Base-by-base conservation (phyloP, 2,113 vertebrate species). In the Aspiorhynchus laticeps region DNA sequence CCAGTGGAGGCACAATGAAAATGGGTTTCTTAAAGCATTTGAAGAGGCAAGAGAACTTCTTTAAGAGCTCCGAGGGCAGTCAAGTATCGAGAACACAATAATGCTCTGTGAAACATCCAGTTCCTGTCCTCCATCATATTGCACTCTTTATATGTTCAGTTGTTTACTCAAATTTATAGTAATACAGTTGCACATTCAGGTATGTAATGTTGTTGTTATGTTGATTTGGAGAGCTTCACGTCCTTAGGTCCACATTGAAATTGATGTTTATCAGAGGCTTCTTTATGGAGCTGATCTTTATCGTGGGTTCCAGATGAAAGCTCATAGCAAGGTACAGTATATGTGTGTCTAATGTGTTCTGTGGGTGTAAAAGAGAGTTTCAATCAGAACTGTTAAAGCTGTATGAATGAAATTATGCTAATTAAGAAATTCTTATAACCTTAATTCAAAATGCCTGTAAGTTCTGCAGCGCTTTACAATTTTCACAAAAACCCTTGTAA, bases 131-230 rank as follows among this genome's bases (percentile, higher is more conserved):
- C 56, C 76, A 79, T 31, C 48, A 33, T 77, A 43, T 48, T 75
- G 19, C 80, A 36, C 24, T 43, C 38, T 77, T 73, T n/a, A 84
- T 53, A 84, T 84, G 63, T 84, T 43, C 46, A 80, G 81, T 61
- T 84, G 75, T 87, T 84, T 36, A 84, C 46, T 84, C 76, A 56
- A 38, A 63, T n/a, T 61, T 61, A n/a, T 61, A 61, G 24, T 61
- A 59, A 59, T 59, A 4, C 21, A 24, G 56, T 59, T 59, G 51
- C 36, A 46, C 69, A 85, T 31, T 74, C 84, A 77, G 79, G 75
- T 51, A n/a, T 46, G 15, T 43, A 77, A 77, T 1, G 43, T 51
- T 43, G 36, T 36, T 77, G 69, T 61, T 61, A n/a, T 10, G 56
- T 61, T 61, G 56, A 61, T 61, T 61, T n/a, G 8, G 8, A 61